Base-by-base conservation (phyloP, 2,888 invertebrate species). In the Tetramorium bicarinatum region DNA sequence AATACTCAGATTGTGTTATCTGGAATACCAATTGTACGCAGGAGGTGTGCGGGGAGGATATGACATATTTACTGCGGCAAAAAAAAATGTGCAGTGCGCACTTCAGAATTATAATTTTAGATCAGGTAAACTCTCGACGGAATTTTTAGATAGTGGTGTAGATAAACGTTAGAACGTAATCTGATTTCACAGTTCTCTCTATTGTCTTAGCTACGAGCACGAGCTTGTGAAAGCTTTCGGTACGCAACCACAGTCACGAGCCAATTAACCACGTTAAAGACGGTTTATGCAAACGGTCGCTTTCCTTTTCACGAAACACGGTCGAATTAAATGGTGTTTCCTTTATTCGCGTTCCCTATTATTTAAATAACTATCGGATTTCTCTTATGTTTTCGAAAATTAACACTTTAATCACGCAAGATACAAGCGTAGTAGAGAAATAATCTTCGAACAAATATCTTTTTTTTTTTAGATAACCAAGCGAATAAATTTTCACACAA, bases 101-200 rank as follows among this genome's bases (percentile, higher is more conserved):
- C 44, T 56, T 41, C 3, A n/a, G 11, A 69, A 47, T 72, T 49
- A 44, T 59, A 80, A 80, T 59, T 47, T 38, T 29, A 6, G 56
- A 71, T 69, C 15, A 47, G 18, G 11, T 29, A 67, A 34, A 67
- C 15, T 47, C 25, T n/a, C 11, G 7, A 56, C n/a, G 21, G 11
- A 72, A 47, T 71, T 59, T 59, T 71, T 38, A 56, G 44, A 67
- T 67, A n/a, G 41, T 25, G 38, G 18, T 34, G 59, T 38, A 47
- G 59, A 38, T 72, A 47, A 59, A 80, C 59, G 72, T 80, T 80
- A 80, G 18, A 80, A 18, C 47, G 44, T 72, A 80, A 80, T 80
- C 72, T 71, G 47, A 80, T 80, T 80, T 72, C 59, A 38, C 47
- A 38, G 47, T 25, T 71, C 59, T 69, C 59, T 69, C 79, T 71